Conservation (phyloP, 2,888 invertebrate genomes). For the Sphaeridia pumilis region DNA sequence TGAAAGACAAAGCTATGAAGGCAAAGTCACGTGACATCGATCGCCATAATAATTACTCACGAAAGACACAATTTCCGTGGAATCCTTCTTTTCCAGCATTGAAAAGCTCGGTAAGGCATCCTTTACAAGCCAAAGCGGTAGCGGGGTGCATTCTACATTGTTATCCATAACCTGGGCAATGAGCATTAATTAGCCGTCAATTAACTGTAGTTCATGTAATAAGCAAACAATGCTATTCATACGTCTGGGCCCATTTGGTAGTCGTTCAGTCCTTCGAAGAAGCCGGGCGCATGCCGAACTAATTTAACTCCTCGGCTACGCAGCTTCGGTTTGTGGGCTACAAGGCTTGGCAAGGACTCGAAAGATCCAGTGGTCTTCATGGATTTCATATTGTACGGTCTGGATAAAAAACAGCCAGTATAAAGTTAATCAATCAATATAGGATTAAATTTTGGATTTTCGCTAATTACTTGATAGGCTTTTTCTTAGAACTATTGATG, state of each 20-base stretch:
- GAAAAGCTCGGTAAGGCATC: constrained; percentile 23
- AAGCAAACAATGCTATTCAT: constrained; percentile 2
- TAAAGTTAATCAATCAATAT: no score
- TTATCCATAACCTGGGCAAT: constrained; percentile 27
- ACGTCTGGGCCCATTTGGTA: constrained; percentile 32
- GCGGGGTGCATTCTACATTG: constrained; percentile 31
- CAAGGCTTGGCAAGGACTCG: no score
- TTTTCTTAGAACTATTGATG: no score
- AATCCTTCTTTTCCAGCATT: constrained; percentile 19
- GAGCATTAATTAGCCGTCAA: not conserved
- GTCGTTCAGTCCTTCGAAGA: constrained; percentile 17
- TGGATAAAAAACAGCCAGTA: no score
- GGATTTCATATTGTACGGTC: no score
- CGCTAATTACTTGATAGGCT: no score
- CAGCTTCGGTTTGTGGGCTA: no score
- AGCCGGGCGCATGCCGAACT: constrained; percentile 22
- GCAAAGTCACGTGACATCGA: not conserved
- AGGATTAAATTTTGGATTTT: no score
- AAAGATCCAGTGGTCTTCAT: no score
- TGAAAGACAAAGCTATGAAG: not conserved
- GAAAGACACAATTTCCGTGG: constrained; percentile 25
- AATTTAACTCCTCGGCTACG: no score
- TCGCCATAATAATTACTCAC: constrained; percentile 15
- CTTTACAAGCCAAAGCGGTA: constrained; percentile 24
- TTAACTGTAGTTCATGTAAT: not conserved